Evolutionary conservation across 1,140 invertebrate species (phyloP).

Genomic region (Eupristina koningsbergeri): DNA sequence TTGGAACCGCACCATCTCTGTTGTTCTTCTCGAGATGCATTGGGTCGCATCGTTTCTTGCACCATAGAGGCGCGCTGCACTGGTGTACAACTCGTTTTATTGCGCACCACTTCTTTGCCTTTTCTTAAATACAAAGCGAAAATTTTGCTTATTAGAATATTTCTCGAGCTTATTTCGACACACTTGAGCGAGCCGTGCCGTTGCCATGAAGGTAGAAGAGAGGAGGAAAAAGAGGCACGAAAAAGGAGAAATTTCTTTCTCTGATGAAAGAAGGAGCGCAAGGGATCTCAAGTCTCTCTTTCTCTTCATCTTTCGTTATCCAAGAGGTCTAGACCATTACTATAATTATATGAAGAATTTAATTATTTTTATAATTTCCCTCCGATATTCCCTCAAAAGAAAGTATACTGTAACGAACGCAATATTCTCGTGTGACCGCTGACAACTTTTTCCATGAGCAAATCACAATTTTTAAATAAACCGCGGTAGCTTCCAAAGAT

Average conservation of each 20-base stretch:
- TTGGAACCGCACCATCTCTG: conserved; percentile 44
- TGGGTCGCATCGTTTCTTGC: conserved; percentile 24
- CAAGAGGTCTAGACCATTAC: conserved; percentile 61
- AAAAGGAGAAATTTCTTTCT: not conserved
- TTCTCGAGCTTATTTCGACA: conserved; percentile 59
- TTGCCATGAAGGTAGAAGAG: not conserved
- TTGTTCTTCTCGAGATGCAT: not conserved
- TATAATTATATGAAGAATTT: conserved; percentile 66
- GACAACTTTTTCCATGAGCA: not conserved
- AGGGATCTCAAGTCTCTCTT: not conserved
- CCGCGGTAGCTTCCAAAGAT: no score
- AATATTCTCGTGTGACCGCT: conserved; percentile 9
- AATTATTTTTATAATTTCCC: conserved; percentile 62
- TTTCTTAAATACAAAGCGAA: conserved; percentile 72
- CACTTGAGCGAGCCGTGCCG: conserved; percentile 59
- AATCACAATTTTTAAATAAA: no score
- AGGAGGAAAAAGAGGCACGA: not conserved
- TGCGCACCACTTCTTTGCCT: conserved; percentile 67
- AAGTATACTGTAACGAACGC: conserved; percentile 28
- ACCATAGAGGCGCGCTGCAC: not conserved
- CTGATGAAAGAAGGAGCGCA: conserved; percentile 7
- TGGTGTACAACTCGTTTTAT: conserved; percentile 26
- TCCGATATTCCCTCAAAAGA: conserved; percentile 46
- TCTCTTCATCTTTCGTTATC: conserved; percentile 51
- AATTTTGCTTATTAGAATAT: conserved; percentile 73